Conservation (phyloP, 2,888 invertebrate genomes). For the Epiblema foenella region DNA sequence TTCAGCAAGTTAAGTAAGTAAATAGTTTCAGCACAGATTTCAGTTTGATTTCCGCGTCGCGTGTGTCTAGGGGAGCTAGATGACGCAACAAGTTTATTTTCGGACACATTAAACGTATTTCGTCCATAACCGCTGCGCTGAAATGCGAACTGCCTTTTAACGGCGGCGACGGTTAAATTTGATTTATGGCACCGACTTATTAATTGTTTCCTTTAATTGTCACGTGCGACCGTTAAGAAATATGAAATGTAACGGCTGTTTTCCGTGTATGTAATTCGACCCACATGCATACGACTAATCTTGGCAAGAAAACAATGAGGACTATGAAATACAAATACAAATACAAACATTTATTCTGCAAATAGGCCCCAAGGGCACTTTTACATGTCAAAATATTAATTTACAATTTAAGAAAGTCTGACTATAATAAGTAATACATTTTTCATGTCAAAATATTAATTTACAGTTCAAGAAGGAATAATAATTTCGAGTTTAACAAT, state of each 20-base stretch:
- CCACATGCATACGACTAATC: neutral
- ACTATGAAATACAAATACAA: neutral
- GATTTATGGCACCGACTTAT: constrained; percentile 46
- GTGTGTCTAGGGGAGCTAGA: constrained; percentile 58
- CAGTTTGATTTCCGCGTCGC: constrained; percentile 52
- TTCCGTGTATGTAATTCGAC: constrained; percentile 24
- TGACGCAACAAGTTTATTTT: constrained; percentile 64
- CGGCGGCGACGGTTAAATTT: constrained; percentile 45
- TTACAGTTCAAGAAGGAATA: too few species aligned
- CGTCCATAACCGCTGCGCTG: constrained; percentile 57
- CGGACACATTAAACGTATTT: constrained; percentile 56
- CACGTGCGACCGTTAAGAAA: constrained; percentile 43
- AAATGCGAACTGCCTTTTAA: constrained; percentile 51
- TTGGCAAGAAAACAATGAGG: neutral
- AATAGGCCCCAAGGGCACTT: too few species aligned
- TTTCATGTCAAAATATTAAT: too few species aligned
- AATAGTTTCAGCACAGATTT: constrained; percentile 8
- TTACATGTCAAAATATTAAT: too few species aligned
- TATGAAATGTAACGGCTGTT: constrained; percentile 20
- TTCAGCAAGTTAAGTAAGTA: constrained; percentile 24
- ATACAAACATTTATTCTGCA: too few species aligned
- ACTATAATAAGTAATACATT: too few species aligned
- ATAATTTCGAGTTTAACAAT: too few species aligned
- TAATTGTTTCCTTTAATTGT: constrained; percentile 48
- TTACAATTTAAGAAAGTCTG: too few species aligned